These are phyloP conservation scores for Chaunax sp. DNA, from an alignment of 2,797 vertebrate genomes.

Conservation along the genomic window DNA sequence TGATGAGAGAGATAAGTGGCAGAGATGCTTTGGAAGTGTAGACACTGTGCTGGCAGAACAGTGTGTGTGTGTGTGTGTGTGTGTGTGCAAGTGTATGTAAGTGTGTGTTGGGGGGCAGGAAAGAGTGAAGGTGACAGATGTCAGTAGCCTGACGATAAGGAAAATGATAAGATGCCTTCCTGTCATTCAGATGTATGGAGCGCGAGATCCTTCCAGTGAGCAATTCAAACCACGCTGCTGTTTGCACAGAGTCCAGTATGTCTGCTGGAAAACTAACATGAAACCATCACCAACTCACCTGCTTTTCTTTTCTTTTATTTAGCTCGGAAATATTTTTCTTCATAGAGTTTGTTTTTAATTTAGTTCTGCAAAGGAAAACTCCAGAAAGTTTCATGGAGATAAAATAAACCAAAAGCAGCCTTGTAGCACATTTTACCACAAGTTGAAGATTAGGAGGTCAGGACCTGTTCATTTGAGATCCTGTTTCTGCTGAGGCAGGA, in stretches of 20 bases:
- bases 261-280: slow-evolving; percentile 6
- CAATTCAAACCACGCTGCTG: slow-evolving; percentile 29
- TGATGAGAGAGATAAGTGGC: slow-evolving; percentile 81
- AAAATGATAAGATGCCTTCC: slow-evolving; percentile 71
- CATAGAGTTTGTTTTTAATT: slow-evolving; percentile 2
- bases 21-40: slow-evolving; percentile 77
- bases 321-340: slow-evolving; percentile 25
- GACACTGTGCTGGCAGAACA: slow-evolving; percentile 48
- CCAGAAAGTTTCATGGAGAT: slow-evolving; percentile 38
- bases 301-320: slow-evolving; percentile 9
- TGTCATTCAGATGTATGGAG: slow-evolving; percentile 65
- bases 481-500: slow-evolving; percentile 66
- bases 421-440: slow-evolving; percentile 35
- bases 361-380: slow-evolving; percentile 28
- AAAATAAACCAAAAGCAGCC: slow-evolving; percentile 47
- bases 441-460: slow-evolving; percentile 59
- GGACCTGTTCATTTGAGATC: slow-evolving; percentile 61
- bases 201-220: slow-evolving; percentile 49
- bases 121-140: slow-evolving; percentile 77
- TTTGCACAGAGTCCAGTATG: slow-evolving; percentile 49
- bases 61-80: slow-evolving; percentile 35
- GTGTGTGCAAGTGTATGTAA: slow-evolving; percentile 30
- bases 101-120: slow-evolving; percentile 47
- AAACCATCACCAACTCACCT: slow-evolving; percentile 9
- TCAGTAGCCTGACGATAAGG: slow-evolving; percentile 70